Evolutionary conservation across 1,140 invertebrate genomes (phyloP), one percentile per base, ranked within the genome.

Genomic region (Gonioctena quinquepunctata): DNA sequence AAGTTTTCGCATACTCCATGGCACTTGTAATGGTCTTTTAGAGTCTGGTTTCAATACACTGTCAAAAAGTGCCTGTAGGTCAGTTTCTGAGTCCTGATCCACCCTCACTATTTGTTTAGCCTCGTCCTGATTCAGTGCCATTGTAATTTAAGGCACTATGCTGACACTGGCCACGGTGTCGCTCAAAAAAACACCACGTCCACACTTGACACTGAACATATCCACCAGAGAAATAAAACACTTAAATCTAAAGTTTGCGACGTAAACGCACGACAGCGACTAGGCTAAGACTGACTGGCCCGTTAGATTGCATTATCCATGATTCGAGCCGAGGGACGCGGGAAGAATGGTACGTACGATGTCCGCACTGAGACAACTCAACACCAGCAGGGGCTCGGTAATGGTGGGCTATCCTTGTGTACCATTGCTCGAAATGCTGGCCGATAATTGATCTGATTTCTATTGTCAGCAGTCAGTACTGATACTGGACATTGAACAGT

Each of bases 11-110:
- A 97, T 94, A 81, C 94, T 92, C 84, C 97, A 90, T 78, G 96
- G 96, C 84, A 96, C 90, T 88, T 93, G 91, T 78, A 94, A 87
- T 75, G 93, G 93, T 80, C 92, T 88, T 83, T 91, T 92, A 68
- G 92, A 91, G 84, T 95, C 92, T 70, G 95, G 94, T 84, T 96
- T 96, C 73, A 96, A 88, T 76, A 96, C 94, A 82, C 89, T 94
- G 85, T 97, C 96, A 85, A 98, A 98, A 76, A 98, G 88, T 66
- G 93, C 95, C 84, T 97, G 94, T 79, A 99, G 86, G 84, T 96
- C 95, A 68, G 93, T 93, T 84, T 96, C 94, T 61, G 94, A 95
- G 86, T 97, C 93, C 85, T 94, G 93, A 82, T 96, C 93, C 80
- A 97, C 93, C 33, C 33, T n/a, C 3, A 42, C 16, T 3, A 42